These are phyloP conservation scores for Clepsis dumicolana DNA, from an alignment of 2,888 invertebrate species.

Conservation along the genomic window DNA sequence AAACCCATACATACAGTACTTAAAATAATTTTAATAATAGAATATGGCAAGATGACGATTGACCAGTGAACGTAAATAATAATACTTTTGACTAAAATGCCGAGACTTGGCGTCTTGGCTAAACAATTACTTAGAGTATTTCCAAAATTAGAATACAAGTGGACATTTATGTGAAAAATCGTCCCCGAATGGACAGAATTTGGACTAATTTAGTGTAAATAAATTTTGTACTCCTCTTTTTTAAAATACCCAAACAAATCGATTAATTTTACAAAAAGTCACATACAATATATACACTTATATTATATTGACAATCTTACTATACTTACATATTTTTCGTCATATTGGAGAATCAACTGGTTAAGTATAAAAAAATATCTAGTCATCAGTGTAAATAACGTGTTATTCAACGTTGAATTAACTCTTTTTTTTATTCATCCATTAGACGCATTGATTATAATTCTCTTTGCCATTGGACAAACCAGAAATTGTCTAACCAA, in stretches of 20 bases:
- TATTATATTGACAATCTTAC: constrained; percentile 38
- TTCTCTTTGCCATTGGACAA: too few relatives aligned
- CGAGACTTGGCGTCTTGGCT: constrained; percentile 2
- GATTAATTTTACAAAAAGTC: constrained; percentile 10
- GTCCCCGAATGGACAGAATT: background rate
- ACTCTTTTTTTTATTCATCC: background rate
- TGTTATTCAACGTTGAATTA: background rate
- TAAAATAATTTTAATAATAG: constrained; percentile 24
- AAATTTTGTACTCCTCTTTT: constrained; percentile 5
- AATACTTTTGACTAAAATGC: constrained; percentile 36
- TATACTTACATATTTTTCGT: background rate
- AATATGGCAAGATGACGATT: constrained; percentile 35
- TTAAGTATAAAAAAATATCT: constrained; percentile 3
- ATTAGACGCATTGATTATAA: too few relatives aligned
- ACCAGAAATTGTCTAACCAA: background rate
- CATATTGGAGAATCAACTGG: background rate
- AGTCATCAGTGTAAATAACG: constrained; percentile 10
- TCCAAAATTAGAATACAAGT: background rate
- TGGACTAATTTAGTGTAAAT: background rate
- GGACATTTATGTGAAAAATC: background rate
- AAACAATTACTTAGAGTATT: constrained; percentile 7
- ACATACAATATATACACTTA: constrained; percentile 35
- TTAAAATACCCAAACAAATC: constrained; percentile 27
- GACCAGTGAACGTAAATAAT: constrained; percentile 13
- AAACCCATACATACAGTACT: constrained; percentile 17